phyloP scores from a whole-genome alignment of 2,797 vertebrate species.

The Odontamblyopus lacepedii region DNA sequence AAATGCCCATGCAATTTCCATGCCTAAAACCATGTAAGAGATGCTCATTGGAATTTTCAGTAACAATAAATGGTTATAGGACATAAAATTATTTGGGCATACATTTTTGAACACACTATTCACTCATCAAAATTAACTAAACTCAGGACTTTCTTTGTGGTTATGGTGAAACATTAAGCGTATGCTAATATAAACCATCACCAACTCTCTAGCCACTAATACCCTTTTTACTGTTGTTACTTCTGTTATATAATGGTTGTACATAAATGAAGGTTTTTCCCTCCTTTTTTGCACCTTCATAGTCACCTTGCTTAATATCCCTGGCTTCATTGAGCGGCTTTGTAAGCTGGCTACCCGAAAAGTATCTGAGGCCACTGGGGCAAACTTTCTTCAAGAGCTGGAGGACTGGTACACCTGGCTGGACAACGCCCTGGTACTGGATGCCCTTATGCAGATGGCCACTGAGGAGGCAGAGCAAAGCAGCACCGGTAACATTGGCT shows the following conservation, averaged over 20 bases:
- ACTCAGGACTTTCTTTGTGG: no score
- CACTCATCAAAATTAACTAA: no score
- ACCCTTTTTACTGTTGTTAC: not conserved
- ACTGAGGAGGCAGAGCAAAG: constrained; percentile 94
- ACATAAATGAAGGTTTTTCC: no score
- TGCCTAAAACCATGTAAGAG: not conserved
- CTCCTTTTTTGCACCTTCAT: constrained; percentile 4
- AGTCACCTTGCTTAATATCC: constrained; percentile 95
- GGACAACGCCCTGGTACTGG: constrained; percentile 94
- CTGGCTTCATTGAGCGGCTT: constrained; percentile 93
- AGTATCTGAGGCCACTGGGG: constrained; percentile 91
- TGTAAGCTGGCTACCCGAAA: constrained; percentile 96
- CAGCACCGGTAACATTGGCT: constrained; percentile 83
- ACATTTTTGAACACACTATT: no score
- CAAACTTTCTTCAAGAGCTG: constrained; percentile 93
- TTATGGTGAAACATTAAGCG: not conserved
- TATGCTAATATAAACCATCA: not conserved
- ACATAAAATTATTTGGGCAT: no score
- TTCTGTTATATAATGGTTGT: not conserved
- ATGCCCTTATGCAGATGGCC: constrained; percentile 95
- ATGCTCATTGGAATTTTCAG: not conserved
- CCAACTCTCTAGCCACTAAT: not conserved
- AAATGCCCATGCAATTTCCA: not conserved
- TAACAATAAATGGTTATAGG: not conserved
- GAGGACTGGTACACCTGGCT: constrained; percentile 99